A percentile compares a stretch with the other conserved stretches of the same genome.
Conservation (phyloP, 1,140 invertebrate species). For the Neodiprion lecontei region DNA sequence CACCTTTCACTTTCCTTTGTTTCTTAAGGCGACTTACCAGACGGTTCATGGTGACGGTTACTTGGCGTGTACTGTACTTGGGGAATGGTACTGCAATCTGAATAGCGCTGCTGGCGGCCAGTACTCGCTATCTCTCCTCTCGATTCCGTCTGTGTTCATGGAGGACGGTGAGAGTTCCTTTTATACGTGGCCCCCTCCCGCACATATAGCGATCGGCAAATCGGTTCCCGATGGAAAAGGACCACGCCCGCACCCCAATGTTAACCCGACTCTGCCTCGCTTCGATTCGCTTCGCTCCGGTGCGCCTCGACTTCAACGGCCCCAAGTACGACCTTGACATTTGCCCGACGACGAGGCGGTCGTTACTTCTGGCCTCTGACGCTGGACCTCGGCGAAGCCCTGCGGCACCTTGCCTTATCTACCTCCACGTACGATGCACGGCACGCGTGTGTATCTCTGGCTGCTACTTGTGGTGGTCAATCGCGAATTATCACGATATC, state of each 20-base stretch:
- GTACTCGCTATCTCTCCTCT: conserved; percentile 40
- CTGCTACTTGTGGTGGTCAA: too few species aligned
- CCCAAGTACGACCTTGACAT: conserved; percentile 48
- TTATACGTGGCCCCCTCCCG: conserved; percentile 15
- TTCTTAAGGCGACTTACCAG: conserved; percentile 47
- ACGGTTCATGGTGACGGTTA: conserved; percentile 34
- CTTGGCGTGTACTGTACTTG: conserved; percentile 20
- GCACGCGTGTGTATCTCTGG: too few species aligned
- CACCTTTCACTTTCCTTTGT: conserved; percentile 58
- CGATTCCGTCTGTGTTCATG: conserved; percentile 7
- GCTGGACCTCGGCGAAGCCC: background rate
- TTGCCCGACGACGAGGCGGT: conserved; percentile 33
- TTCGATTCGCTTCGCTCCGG: conserved; percentile 26
- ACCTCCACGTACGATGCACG: too few species aligned
- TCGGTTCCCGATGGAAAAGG: conserved; percentile 28
- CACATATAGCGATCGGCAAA: conserved; percentile 35
- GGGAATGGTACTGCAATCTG: too few species aligned
- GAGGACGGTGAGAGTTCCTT: conserved; percentile 11
- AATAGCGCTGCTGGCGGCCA: conserved; percentile 46
- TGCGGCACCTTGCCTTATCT: background rate
- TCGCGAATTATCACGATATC: too few species aligned
- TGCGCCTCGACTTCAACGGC: conserved; percentile 28
- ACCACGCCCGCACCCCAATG: conserved; percentile 27
- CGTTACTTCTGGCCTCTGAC: background rate
- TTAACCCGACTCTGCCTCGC: conserved; percentile 24